These are phyloP conservation scores for Poliocrania exsul DNA, from an alignment of 2,797 vertebrate species.

Conservation along the genomic window DNA sequence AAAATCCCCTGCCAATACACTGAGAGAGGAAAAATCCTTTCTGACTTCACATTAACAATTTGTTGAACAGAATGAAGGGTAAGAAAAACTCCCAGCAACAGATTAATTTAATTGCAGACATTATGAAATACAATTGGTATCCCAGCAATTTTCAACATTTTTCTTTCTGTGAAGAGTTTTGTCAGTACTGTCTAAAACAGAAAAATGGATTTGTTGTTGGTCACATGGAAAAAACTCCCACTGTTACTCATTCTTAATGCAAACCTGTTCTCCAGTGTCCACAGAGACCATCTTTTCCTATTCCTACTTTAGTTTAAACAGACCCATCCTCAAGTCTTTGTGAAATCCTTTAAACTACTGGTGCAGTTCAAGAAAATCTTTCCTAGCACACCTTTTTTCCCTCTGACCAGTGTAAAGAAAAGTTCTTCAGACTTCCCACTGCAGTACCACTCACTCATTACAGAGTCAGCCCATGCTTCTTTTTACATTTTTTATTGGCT, in stretches of 20 bases:
- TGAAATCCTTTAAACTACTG: background rate
- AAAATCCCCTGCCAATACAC: background rate
- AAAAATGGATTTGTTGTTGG: background rate
- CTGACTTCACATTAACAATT: background rate
- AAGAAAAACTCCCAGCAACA: slow-evolving; percentile 12
- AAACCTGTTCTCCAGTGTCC: background rate
- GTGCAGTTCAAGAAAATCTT: background rate
- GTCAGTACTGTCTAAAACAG: background rate
- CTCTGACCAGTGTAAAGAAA: background rate
- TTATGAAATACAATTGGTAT: slow-evolving; percentile 45
- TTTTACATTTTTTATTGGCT: background rate
- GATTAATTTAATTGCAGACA: slow-evolving; percentile 39
- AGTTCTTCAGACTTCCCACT: background rate
- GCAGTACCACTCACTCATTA: background rate
- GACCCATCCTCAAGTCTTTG: background rate
- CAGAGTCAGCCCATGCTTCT: background rate
- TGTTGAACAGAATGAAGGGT: background rate
- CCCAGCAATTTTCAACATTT: slow-evolving; percentile 19
- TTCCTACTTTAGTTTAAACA: background rate
- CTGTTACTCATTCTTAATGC: background rate
- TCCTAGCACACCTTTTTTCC: background rate
- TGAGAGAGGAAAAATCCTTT: background rate
- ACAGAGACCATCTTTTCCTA: background rate
- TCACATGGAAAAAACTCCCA: background rate
- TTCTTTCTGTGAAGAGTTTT: slow-evolving; percentile 6